These are phyloP conservation scores for Tapirus terrestris DNA, from an alignment of 2,113 vertebrate genomes.

Conservation along the genomic window DNA sequence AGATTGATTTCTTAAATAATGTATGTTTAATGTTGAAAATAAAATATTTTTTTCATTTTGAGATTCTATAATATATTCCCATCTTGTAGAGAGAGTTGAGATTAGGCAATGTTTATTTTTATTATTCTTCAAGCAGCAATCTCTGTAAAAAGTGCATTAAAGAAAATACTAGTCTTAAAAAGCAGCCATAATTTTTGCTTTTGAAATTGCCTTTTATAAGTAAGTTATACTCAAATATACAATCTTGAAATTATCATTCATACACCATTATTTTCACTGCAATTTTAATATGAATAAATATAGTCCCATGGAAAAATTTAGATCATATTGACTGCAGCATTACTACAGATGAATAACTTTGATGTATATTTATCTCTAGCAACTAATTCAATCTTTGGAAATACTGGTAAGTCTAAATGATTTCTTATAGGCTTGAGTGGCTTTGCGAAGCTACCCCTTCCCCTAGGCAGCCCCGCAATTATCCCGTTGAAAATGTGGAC, in stretches of 20 bases:
- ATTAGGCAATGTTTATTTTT: constrained; percentile 22
- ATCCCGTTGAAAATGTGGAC: background rate
- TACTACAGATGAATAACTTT: background rate
- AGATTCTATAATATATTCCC: background rate
- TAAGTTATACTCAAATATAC: background rate
- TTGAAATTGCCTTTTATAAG: constrained; percentile 23
- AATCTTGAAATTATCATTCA: constrained; percentile 14
- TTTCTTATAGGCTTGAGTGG: background rate
- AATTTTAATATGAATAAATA: background rate
- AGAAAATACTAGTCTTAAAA: constrained; percentile 27
- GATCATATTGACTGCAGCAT: background rate
- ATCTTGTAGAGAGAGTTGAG: background rate
- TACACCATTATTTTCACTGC: background rate
- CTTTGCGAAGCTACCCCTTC: background rate
- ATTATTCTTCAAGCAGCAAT: constrained; percentile 28
- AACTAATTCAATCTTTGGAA: background rate
- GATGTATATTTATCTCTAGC: background rate
- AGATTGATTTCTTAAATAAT: background rate
- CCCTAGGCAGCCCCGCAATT: background rate
- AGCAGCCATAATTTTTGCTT: constrained; percentile 37
- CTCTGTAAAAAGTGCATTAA: background rate
- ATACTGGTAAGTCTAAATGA: background rate
- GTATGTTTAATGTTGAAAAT: background rate
- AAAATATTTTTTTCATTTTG: constrained; percentile 11
- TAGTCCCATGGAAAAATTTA: background rate